Base-by-base conservation (phyloP, 2,888 invertebrate genomes). In the Taenaris catops region DNA sequence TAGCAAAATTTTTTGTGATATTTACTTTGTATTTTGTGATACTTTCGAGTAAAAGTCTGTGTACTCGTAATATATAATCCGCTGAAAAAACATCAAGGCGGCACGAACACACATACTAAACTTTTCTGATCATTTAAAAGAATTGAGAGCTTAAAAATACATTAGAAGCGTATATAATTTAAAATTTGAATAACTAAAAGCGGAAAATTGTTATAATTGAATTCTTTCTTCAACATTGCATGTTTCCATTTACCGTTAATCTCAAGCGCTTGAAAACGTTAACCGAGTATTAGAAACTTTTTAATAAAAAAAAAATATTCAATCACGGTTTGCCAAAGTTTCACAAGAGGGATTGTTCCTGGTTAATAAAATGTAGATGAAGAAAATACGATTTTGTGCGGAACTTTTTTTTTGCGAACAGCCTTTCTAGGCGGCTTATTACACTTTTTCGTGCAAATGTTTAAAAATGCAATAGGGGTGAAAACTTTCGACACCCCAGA, bases 331-430 rank as follows among this genome's bases (percentile, higher is more conserved):
- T 48, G 46, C 43, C 35, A 55, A 62, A 65, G 48, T 58, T 58
- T 26, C 28, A 20, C 51, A 34, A 40, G 37, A 50, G 60, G 59
- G 59, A 64, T 60, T 59, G 56, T 65, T 54, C 48, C 33, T 47
- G 62, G 53, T 64, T 72, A 66, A 71, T 73, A 72, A 71, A 72
- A 72, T 74, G 71, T 62, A 71, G 64, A 74, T 71, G 67, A 71
- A 61, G 66, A 50, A 50, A 63, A 52, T 32, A 51, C 45, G 49
- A 25, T 34, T 27, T 33, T 23, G 27, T 8, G 32, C 9, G 33
- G 27, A 54, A 55, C 42, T 57, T 55, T 53, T 57, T 54, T n/a
- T 52, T 36, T 21, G 20, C 25, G 28, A 26, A 26, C 26, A 19
- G 20, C 28, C 11, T 33, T 16, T 26, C 23, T 18, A 17, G 18